These are phyloP conservation scores for Rhinoraja longicauda DNA, from an alignment of 2,797 vertebrate species.

Conservation along the genomic window DNA sequence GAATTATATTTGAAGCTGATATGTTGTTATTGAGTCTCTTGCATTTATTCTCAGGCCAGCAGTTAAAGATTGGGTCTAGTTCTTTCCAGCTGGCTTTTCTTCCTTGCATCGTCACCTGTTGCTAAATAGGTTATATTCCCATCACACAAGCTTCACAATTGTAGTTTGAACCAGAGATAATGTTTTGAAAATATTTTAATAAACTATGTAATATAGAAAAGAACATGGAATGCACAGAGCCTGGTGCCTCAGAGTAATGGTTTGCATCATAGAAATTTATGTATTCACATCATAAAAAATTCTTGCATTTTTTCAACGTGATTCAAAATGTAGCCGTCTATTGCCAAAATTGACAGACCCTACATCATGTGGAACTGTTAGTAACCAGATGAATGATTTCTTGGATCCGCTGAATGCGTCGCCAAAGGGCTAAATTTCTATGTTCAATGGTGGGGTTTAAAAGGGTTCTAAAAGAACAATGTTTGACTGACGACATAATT, in stretches of 20 bases:
- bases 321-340: neutral
- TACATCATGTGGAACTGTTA: neutral
- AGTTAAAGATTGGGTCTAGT: constrained; percentile 27
- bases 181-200: neutral
- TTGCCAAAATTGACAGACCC: neutral
- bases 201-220: neutral
- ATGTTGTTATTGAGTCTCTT: neutral
- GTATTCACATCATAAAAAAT: neutral
- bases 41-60: constrained; percentile 24
- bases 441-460: neutral
- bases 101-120: constrained; percentile 9
- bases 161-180: neutral
- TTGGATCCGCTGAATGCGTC: neutral
- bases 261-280: neutral
- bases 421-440: neutral
- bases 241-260: neutral
- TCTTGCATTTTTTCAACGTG: neutral
- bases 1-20: neutral
- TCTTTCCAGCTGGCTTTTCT: constrained; percentile 32
- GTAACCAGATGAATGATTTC: neutral
- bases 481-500: too few species aligned
- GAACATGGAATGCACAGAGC: neutral
- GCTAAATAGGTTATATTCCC: neutral
- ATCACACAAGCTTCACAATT: neutral
- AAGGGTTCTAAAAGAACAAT: too few species aligned